Percentiles rank a stretch among this genome's conserved stretches.
These are phyloP conservation scores for Chloroceryle inda DNA, from an alignment of 2,797 vertebrate species.

Conservation along the genomic window DNA sequence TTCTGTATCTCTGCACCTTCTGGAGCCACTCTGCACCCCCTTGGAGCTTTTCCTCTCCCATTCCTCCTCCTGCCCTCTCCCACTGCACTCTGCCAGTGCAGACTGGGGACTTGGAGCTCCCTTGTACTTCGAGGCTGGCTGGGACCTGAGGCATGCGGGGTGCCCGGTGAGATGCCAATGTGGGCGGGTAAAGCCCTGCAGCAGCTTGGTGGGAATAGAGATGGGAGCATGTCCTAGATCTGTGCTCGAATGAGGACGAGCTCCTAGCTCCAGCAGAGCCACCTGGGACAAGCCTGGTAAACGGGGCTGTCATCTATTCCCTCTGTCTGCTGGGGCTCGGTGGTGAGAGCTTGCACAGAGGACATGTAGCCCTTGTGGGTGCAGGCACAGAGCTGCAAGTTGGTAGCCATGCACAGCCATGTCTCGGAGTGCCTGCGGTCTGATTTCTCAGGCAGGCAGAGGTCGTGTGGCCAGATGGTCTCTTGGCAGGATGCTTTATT, in stretches of 20 bases:
- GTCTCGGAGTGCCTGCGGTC: background rate
- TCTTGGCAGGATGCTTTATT: background rate
- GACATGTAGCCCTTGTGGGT: accelerated
- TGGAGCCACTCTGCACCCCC: background rate
- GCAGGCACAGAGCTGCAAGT: background rate
- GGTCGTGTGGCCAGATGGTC: background rate
- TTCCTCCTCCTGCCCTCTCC: background rate
- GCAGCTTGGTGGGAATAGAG: background rate
- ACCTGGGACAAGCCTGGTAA: background rate
- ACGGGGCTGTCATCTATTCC: background rate
- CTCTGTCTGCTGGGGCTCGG: background rate
- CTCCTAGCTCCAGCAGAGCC: background rate
- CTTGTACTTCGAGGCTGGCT: background rate
- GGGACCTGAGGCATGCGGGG: background rate
- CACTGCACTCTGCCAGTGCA: background rate
- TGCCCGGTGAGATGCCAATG: background rate
- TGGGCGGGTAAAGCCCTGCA: background rate
- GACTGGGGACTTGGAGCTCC: background rate
- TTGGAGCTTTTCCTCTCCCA: background rate
- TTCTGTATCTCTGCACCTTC: background rate
- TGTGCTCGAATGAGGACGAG: constrained; percentile 29
- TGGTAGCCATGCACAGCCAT: background rate
- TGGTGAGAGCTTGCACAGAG: background rate
- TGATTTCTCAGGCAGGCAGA: background rate
- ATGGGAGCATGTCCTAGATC: constrained; percentile 20